Evolutionary conservation across 2,888 invertebrate species (phyloP).

Genomic region (Danaus chrysippus): DNA sequence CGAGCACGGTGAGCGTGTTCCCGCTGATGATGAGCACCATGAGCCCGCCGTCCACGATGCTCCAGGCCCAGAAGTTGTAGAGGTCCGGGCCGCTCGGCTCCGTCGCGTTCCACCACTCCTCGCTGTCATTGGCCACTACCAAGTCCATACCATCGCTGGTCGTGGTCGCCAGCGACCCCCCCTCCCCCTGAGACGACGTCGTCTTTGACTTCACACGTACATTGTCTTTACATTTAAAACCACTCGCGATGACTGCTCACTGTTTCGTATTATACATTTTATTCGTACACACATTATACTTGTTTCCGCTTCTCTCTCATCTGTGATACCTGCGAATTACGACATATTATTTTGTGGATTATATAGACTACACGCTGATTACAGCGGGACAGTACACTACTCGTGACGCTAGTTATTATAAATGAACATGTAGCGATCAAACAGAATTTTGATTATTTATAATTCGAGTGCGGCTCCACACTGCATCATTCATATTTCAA

Average conservation of each 20-base stretch:
- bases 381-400: not conserved
- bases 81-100: conserved; percentile 50
- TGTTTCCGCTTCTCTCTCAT: conserved; percentile 21
- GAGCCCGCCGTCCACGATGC: conserved; percentile 81
- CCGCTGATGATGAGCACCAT: conserved; percentile 84
- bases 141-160: conserved; percentile 77
- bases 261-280: conserved; percentile 41
- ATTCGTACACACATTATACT: conserved; percentile 28
- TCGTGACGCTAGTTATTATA: not conserved
- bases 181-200: conserved; percentile 66
- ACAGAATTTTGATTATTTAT: conserved; percentile 24
- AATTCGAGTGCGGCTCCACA: conserved; percentile 22
- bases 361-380: not conserved
- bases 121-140: conserved; percentile 65
- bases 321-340: conserved; percentile 17
- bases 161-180: conserved; percentile 70
- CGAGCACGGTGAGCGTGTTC: conserved; percentile 86
- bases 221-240: conserved; percentile 56
- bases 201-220: conserved; percentile 63
- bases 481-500: conserved; percentile 17
- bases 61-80: conserved; percentile 80
- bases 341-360: no score
- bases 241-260: conserved; percentile 49
- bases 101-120: conserved; percentile 58
- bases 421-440: conserved; percentile 18